Percentiles rank a stretch among this genome's conserved stretches.
Conservation (phyloP, 1,140 invertebrate species). For the Drosophila subpulchrella region DNA sequence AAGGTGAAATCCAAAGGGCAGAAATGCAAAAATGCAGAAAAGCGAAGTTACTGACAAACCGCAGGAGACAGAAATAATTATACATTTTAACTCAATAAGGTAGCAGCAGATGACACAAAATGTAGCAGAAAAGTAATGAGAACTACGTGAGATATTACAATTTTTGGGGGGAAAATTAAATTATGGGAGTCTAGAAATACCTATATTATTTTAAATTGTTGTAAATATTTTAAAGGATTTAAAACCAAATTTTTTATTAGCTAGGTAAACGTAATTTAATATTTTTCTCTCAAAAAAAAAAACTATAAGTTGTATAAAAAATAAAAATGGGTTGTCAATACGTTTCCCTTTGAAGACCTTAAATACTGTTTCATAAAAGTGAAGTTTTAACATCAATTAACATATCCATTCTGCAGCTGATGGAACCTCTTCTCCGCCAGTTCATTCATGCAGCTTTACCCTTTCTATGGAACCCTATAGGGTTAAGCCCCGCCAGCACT, state of each 20-base stretch:
- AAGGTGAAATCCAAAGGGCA: slow-evolving; percentile 43
- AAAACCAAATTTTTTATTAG: background rate
- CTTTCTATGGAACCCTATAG: background rate
- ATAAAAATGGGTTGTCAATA: background rate
- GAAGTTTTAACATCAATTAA: slow-evolving; percentile 1
- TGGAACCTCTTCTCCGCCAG: background rate
- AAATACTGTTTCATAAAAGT: background rate
- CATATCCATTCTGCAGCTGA: slow-evolving; percentile 2
- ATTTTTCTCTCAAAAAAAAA: background rate
- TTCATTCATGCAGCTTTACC: slow-evolving; percentile 30
- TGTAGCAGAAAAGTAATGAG: slow-evolving; percentile 1
- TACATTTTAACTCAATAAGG: slow-evolving; percentile 31
- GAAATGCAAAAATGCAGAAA: slow-evolving; percentile 19
- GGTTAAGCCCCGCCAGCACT: slow-evolving; percentile 30
- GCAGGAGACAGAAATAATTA: slow-evolving; percentile 68
- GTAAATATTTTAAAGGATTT: too few species aligned
- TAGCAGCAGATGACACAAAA: slow-evolving; percentile 28
- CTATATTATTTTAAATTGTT: too few species aligned
- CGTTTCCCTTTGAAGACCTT: background rate
- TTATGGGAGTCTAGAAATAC: background rate
- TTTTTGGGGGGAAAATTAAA: background rate
- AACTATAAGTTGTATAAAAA: background rate
- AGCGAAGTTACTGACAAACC: slow-evolving; percentile 50
- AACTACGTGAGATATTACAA: slow-evolving; percentile 5
- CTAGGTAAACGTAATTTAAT: too few species aligned